Conservation (phyloP, 1,140 invertebrate genomes). For the Drosophila lini region DNA sequence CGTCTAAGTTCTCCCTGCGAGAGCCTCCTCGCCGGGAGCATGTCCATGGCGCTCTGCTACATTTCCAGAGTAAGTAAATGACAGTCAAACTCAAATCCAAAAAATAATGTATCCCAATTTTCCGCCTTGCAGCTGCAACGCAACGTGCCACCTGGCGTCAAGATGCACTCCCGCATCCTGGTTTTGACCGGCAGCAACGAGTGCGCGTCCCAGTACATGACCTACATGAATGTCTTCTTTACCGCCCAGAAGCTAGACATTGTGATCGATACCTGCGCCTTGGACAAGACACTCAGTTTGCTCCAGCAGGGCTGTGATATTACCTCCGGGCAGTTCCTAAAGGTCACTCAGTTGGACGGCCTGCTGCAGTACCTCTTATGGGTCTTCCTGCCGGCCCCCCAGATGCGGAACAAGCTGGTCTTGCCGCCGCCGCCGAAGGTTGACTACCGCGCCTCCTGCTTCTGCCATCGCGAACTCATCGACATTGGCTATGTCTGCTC, state of each 20-base stretch:
- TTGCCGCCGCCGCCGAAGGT: conserved; percentile 95
- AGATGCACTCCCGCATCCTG: conserved; percentile 91
- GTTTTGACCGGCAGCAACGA: conserved; percentile 95
- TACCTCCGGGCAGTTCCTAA: conserved; percentile 95
- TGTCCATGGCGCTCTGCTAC: conserved; percentile 95
- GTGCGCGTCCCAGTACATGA: conserved; percentile 97
- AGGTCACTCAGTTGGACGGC: conserved; percentile 91
- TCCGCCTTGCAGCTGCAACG: conserved; percentile 85
- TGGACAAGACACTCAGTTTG: conserved; percentile 95
- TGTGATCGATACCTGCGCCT: conserved; percentile 96
- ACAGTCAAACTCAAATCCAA: not conserved
- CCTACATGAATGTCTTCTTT: conserved; percentile 99
- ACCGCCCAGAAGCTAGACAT: conserved; percentile 97
- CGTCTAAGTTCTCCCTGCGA: conserved; percentile 85
- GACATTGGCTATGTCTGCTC: conserved; percentile 99
- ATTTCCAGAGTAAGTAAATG: conserved; percentile 87
- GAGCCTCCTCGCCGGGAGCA: conserved; percentile 92
- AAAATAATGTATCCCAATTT: not conserved
- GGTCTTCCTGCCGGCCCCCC: conserved; percentile 95
- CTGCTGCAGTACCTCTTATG: conserved; percentile 98
- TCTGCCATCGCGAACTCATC: conserved; percentile 98
- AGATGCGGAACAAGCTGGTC: conserved; percentile 92
- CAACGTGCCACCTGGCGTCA: conserved; percentile 87
- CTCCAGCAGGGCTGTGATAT: conserved; percentile 98
- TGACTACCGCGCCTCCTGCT: conserved; percentile 98